Base-by-base conservation (phyloP, 2,888 invertebrate species). In the Seladonia tumulorum region DNA sequence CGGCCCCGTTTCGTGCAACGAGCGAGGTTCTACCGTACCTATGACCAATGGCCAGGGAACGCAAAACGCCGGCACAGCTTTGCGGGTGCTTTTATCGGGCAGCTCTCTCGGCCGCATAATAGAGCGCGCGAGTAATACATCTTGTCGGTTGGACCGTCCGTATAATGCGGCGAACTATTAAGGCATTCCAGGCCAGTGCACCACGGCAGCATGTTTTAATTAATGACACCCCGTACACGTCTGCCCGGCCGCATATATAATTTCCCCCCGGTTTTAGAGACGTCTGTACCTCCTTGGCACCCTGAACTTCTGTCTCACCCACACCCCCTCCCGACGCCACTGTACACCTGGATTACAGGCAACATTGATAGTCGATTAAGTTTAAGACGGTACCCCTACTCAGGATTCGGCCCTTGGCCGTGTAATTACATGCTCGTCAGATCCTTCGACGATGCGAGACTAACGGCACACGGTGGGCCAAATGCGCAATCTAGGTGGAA, bases 331-430 rank as follows among this genome's bases (percentile, higher is more conserved):
- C 35, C 29, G 18, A 18, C 22, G 12, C 10, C 25, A 4, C 4
- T 16, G 53, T 74, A 29, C 57, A 25, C 57, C 47, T 75, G 89
- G 85, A 90, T 90, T 90, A 90, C 86, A 90, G 86, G 90, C 89
- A 85, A 88, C 90, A 90, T 90, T 87, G 89, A 90, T 85, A 88
- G 89, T 89, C 90, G 90, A 90, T 90, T 90, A 88, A 89, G 83
- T 86, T 90, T 82, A 86, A 90, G 87, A 90, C 83, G 75, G 16
- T 39, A 81, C 75, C 57, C 5, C 53, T 47, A 5, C 39, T 10
- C 53, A 25, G 42, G 22, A 45, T 16, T 74, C 45, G 42, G 63
- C 73, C 75, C 47, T 79, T 49, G 82, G 82, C 77, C 81, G 78
- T 85, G 89, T 90, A 90, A 90, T 90, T 90, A 88, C 86, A 81